Percentiles rank a stretch among this genome's conserved stretches.
Conservation (phyloP, 2,888 invertebrate species). For the Mesorhabditis belari region DNA sequence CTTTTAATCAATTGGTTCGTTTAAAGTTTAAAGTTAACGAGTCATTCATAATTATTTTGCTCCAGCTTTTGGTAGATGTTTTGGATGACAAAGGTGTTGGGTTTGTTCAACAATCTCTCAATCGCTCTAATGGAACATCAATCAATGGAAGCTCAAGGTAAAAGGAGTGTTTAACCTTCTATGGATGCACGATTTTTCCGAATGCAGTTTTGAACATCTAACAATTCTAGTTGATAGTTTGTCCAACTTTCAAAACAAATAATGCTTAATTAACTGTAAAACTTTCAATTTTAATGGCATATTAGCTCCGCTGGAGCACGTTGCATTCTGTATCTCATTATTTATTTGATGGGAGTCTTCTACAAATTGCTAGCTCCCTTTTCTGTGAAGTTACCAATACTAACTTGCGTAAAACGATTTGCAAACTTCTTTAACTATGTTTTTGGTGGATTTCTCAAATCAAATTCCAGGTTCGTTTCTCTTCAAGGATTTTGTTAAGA, state of each 20-base stretch:
- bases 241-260: background rate
- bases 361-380: background rate
- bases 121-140: background rate
- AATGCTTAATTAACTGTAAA: background rate
- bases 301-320: background rate
- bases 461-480: background rate
- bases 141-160: background rate
- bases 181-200: too few relatives aligned
- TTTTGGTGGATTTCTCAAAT: background rate
- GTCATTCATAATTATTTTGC: too few relatives aligned
- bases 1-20: background rate
- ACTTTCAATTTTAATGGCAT: too few relatives aligned
- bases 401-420: background rate
- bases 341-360: background rate
- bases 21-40: too few relatives aligned
- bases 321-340: background rate
- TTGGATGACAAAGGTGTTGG: slow-evolving; percentile 18
- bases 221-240: too few relatives aligned
- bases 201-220: too few relatives aligned
- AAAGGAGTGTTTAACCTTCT: too few relatives aligned
- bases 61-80: slow-evolving; percentile 22
- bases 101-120: slow-evolving; percentile 14
- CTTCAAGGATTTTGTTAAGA: background rate
- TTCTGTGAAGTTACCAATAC: background rate
- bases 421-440: background rate